Base-by-base conservation (phyloP, 2,888 invertebrate genomes). In the Fragum whitleyi region DNA sequence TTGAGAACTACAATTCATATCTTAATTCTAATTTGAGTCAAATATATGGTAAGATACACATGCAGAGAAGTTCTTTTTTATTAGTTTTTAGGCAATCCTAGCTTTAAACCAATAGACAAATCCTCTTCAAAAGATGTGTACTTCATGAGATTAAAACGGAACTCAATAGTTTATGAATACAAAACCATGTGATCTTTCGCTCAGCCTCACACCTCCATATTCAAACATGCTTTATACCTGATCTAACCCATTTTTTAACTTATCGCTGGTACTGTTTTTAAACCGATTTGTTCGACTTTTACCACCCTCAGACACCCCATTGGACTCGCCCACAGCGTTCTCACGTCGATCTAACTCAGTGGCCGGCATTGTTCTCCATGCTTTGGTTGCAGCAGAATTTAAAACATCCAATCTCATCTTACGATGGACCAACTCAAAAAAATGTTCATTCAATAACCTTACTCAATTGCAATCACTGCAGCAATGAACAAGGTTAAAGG, bases 361-460 rank as follows among this genome's bases (percentile, higher is more conserved):
- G 74, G 88, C 76, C 62, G 89, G 88, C 88, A 88, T 88, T 67
- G 75, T 79, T 78, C 78, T 78, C 89, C 89, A 89, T 88, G 87
- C 82, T 86, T 79, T 87, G 71, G 81, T 85, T 73, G 81, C 85
- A 61, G 74, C 85, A 67, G 74, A 69, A 79, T 75, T 78, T 47
- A 87, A 78, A 67, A 82, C 86, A 84, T 88, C 89, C 65, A 89
- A 87, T 86, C 88, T 80, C 89, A 89, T 89, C 61, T 81, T 87
- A 83, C 72, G 69, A 36, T 65, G 47, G 1, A 85, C 79, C 73
- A 32, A 59, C 70, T 62, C 62, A 76, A 57, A 23, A n/a, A 16
- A n/a, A 61, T 19, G 36, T 3, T 16, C 21, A 32, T 5, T 5
- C 72, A 26, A 47, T 67, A 59, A 21, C n/a, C 39, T 39, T 39